Percentiles rank a stretch among this genome's conserved stretches.
Evolutionary conservation across 2,797 vertebrate species (phyloP).

Genomic region (Danio choprae): DNA sequence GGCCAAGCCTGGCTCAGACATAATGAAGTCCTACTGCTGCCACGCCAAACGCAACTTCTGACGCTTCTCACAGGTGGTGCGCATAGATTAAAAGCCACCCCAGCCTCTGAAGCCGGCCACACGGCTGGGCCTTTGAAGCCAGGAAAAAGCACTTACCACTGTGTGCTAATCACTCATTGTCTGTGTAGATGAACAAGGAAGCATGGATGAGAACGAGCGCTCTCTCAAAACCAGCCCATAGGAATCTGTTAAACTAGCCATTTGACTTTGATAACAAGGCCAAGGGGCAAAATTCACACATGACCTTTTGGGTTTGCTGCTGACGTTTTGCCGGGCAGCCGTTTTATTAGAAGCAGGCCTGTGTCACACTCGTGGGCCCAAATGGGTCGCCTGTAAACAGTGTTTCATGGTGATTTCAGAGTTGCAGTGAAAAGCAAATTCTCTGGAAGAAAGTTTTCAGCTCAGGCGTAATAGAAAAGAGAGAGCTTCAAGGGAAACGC

Average conservation of each 20-base stretch:
- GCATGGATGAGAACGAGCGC: slow-evolving; percentile 66
- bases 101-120: slow-evolving; percentile 67
- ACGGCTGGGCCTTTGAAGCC: slow-evolving; percentile 69
- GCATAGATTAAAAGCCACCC: slow-evolving; percentile 77
- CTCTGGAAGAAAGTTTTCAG: slow-evolving; percentile 52
- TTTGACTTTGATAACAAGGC: slow-evolving; percentile 69
- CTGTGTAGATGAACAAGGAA: slow-evolving; percentile 69
- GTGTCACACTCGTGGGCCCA: slow-evolving; percentile 32
- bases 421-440: slow-evolving; percentile 47
- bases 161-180: slow-evolving; percentile 76
- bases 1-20: slow-evolving; percentile 73
- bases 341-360: slow-evolving; percentile 32
- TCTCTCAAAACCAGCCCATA: slow-evolving; percentile 55
- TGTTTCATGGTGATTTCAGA: slow-evolving; percentile 55
- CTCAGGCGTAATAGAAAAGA: slow-evolving; percentile 56
- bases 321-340: slow-evolving; percentile 30
- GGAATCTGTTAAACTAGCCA: slow-evolving; percentile 61
- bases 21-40: slow-evolving; percentile 78
- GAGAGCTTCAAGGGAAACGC: slow-evolving; percentile 49
- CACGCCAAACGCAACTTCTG: slow-evolving; percentile 77
- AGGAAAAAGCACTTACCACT: slow-evolving; percentile 60
- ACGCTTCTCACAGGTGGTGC: slow-evolving; percentile 79
- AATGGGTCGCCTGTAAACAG: slow-evolving; percentile 46
- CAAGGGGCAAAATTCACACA: slow-evolving; percentile 66
- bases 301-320: slow-evolving; percentile 23